Base-by-base conservation (phyloP, 2,797 vertebrate species). In the Percopsis omiscomaycus region DNA sequence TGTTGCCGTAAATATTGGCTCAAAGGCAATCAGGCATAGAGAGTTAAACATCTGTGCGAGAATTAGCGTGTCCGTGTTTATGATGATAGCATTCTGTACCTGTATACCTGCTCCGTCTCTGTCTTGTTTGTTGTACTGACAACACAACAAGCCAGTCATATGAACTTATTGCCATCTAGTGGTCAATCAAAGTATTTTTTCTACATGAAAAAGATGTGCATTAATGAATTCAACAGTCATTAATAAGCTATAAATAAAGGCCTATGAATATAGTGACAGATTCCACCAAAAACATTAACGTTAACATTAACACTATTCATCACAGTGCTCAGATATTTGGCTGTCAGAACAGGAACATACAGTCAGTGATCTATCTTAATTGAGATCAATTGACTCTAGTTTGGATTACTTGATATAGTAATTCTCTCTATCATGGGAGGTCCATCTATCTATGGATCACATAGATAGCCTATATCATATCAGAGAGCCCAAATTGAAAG, bases 281-380 rank as follows among this genome's bases (percentile, higher is more conserved):
- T 22, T 22, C 22, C 22, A 22, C 22, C 22, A 22, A 22, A 22
- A 22, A 22, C 22, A 22, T 22, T 22, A 22, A 22, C 22, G 22
- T 22, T 75, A 82, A 76, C 49, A 61, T 84, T 78, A 71, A 68
- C 74, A 86, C 65, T 54, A 53, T 79, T 62, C 44, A 71, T 85
- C 76, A 86, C 86, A 88, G 83, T 85, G 82, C 79, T 85, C 74
- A 84, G 68, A 81, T 52, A 59, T 72, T 78, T 63, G 71, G 68
- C 59, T 63, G 59, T 63, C 62, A 73, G 58, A 75, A 80, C 69
- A 81, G 37, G 78, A 65, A 64, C 58, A 46, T 63, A 83, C 71
- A 78, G 81, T 73, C 63, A 51, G 22, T 1, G 22, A 22, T 22
- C 22, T 22, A 70, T n/a, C n/a, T n/a, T n/a, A n/a, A n/a, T 57